phyloP scores from a whole-genome alignment of 2,797 vertebrate genomes.

The Tauraco hartlaubi region DNA sequence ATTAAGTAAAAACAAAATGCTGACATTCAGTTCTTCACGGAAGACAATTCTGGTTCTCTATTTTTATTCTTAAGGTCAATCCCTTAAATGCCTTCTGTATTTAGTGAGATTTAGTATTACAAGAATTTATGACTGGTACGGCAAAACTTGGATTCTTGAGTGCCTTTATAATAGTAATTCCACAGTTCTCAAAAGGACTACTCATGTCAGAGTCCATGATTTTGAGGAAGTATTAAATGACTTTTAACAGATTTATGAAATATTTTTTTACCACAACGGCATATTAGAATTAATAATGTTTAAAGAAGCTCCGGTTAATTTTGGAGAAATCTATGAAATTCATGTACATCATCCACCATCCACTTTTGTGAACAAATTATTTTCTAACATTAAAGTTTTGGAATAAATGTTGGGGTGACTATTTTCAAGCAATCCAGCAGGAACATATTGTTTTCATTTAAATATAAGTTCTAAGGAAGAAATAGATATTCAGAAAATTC shows the following conservation, averaged over 20 bases:
- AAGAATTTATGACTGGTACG: not conserved
- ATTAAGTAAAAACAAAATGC: conserved; percentile 32
- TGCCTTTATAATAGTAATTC: not conserved
- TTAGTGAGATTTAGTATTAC: conserved; percentile 13
- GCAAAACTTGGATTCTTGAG: not conserved
- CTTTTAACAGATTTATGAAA: not conserved
- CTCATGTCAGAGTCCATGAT: not conserved
- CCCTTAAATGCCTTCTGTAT: not conserved
- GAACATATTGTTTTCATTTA: not conserved
- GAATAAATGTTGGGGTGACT: not conserved
- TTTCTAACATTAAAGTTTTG: not conserved
- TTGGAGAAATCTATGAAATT: not conserved
- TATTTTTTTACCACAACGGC: not conserved
- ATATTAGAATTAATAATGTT: not conserved
- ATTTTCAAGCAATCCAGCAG: not conserved
- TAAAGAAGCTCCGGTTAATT: not conserved
- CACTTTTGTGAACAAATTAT: not conserved
- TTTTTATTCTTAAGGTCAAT: conserved; percentile 32
- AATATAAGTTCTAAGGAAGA: not conserved
- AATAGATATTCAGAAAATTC: not conserved
- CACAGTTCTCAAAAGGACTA: not conserved
- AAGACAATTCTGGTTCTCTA: not conserved
- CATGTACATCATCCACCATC: not conserved
- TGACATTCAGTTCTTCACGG: not conserved
- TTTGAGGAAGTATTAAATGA: not conserved